These are phyloP conservation scores for Dorcus parallelipipedus DNA, from an alignment of 2,888 invertebrate genomes.

Conservation along the genomic window DNA sequence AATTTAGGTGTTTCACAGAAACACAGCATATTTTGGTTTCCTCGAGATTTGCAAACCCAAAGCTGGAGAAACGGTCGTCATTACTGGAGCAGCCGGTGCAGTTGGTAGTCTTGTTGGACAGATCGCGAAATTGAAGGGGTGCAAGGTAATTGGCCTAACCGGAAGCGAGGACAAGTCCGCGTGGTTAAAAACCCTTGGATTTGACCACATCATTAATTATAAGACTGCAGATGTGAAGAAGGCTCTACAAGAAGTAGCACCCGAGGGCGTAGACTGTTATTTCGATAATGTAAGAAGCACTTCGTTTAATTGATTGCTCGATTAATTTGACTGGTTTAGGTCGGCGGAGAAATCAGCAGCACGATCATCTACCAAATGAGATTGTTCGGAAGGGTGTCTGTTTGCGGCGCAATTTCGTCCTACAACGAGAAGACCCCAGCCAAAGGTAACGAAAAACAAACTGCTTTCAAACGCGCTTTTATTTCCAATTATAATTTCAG, in stretches of 20 bases:
- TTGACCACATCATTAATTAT: conserved; percentile 70
- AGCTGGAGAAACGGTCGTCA: conserved; percentile 67
- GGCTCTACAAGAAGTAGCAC: conserved; percentile 59
- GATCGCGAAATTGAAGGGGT: conserved; percentile 70
- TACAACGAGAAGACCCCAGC: conserved; percentile 51
- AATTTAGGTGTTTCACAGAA: conserved; percentile 48
- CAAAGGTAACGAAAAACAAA: background rate
- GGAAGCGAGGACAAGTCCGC: conserved; percentile 68
- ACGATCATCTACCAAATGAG: conserved; percentile 62
- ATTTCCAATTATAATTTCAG: conserved; percentile 23
- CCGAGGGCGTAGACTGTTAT: conserved; percentile 71
- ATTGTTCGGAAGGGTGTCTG: conserved; percentile 57
- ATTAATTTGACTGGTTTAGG: conserved; percentile 39
- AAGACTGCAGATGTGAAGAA: conserved; percentile 57
- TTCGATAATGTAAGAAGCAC: conserved; percentile 68
- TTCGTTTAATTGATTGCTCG: background rate
- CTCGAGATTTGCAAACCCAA: conserved; percentile 68
- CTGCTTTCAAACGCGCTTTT: background rate
- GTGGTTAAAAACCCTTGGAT: conserved; percentile 65
- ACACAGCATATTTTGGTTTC: conserved; percentile 73
- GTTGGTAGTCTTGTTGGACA: conserved; percentile 77
- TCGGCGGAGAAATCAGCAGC: conserved; percentile 64
- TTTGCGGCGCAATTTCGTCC: conserved; percentile 63
- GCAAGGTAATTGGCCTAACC: conserved; percentile 68
- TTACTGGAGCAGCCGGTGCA: conserved; percentile 74